Conservation (phyloP, 2,888 invertebrate species). For the Lithophane ornitopus region DNA sequence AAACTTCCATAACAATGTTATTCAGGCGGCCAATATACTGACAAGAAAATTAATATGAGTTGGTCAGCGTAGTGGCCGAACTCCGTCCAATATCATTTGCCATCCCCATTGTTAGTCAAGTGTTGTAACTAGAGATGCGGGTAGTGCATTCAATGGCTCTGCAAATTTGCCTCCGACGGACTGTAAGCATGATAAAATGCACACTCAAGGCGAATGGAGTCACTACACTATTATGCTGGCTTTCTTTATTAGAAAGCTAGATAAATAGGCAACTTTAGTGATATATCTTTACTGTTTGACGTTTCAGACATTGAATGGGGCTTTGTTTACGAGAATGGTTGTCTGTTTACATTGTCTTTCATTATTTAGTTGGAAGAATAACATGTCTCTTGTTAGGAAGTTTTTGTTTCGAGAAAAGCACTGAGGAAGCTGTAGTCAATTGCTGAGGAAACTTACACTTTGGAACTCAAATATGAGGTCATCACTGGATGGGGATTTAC, state of each 20-base stretch:
- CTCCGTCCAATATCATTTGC: slow-evolving; percentile 55
- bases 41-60: slow-evolving; percentile 47
- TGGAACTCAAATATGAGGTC: not conserved
- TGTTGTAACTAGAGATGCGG: slow-evolving; percentile 62
- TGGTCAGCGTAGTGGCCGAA: slow-evolving; percentile 42
- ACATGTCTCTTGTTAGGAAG: not conserved
- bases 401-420: slow-evolving; percentile 3
- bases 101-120: slow-evolving; percentile 66
- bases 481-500: not conserved
- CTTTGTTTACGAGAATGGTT: slow-evolving; percentile 37
- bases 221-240: slow-evolving; percentile 60
- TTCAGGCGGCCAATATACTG: slow-evolving; percentile 22
- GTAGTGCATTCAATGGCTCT: slow-evolving; percentile 74
- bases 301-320: slow-evolving; percentile 28
- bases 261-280: slow-evolving; percentile 56
- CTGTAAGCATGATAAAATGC: slow-evolving; percentile 72
- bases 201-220: slow-evolving; percentile 64
- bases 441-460: not conserved
- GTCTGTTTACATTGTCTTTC: slow-evolving; percentile 30
- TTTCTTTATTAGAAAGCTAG: slow-evolving; percentile 61
- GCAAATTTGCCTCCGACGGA: slow-evolving; percentile 74
- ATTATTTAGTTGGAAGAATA: slow-evolving; percentile 29
- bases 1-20: slow-evolving; percentile 22
- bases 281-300: slow-evolving; percentile 51
- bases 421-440: too few species aligned